A percentile compares a stretch with the other conserved stretches of the same genome.
Evolutionary conservation across 2,888 invertebrate species (phyloP).

Genomic region (Ptilodon capucinus): DNA sequence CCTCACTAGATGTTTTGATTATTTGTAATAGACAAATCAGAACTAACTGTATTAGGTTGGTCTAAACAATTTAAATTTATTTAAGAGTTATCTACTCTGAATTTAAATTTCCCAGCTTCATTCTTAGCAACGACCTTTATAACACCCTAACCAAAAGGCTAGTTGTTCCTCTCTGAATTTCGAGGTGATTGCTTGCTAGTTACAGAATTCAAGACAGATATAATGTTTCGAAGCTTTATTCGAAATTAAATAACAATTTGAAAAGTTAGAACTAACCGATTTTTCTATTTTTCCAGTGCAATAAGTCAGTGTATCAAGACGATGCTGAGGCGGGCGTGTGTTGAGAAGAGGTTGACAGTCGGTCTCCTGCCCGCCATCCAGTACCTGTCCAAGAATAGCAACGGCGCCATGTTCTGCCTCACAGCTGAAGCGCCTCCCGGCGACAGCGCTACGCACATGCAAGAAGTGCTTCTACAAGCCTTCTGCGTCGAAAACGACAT

Average conservation of each 20-base stretch:
- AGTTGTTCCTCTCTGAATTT: too few relatives aligned
- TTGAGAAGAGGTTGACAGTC: slow-evolving; percentile 83
- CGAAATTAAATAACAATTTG: neutral
- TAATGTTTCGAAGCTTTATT: too few relatives aligned
- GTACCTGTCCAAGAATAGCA: slow-evolving; percentile 81
- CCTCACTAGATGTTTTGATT: too few relatives aligned
- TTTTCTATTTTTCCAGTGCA: slow-evolving; percentile 51
- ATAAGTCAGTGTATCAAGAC: slow-evolving; percentile 78
- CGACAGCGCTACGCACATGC: slow-evolving; percentile 90
- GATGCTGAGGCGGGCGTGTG: slow-evolving; percentile 78
- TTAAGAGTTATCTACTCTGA: too few relatives aligned
- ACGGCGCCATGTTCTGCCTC: slow-evolving; percentile 86
- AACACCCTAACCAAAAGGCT: too few relatives aligned
- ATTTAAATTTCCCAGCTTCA: too few relatives aligned
- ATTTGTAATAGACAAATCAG: too few relatives aligned
- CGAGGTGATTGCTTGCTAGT: too few relatives aligned
- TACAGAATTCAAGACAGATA: too few relatives aligned
- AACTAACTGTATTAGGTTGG: too few relatives aligned
- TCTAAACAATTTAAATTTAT: too few relatives aligned
- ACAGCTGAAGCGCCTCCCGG: slow-evolving; percentile 86
- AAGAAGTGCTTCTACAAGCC: slow-evolving; percentile 89
- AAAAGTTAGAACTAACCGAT: neutral
- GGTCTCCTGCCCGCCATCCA: slow-evolving; percentile 85
- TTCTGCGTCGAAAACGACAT: slow-evolving; percentile 91
- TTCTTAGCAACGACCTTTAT: too few relatives aligned